These are phyloP conservation scores for Eupelmus urozonus DNA, from an alignment of 2,888 invertebrate species.

Conservation along the genomic window DNA sequence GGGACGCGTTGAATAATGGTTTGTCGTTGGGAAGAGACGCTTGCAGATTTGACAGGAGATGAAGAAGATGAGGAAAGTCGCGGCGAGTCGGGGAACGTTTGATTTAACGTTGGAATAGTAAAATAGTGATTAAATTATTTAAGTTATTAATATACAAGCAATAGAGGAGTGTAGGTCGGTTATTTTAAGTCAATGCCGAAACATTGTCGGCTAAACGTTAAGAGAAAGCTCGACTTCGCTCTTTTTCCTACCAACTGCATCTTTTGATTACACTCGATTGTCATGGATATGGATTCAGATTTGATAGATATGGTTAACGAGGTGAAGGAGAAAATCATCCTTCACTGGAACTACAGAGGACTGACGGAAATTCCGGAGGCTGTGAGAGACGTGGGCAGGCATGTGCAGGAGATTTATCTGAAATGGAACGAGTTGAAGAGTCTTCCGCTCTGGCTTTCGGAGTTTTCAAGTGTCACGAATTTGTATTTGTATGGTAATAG, in stretches of 20 bases:
- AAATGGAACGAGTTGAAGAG: constrained; percentile 73
- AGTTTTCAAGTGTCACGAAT: constrained; percentile 71
- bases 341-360: constrained; percentile 77
- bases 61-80: too few species aligned
- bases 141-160: constrained; percentile 37
- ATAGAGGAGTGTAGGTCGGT: constrained; percentile 36
- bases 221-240: constrained; percentile 2
- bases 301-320: constrained; percentile 72
- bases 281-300: constrained; percentile 64
- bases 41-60: too few species aligned
- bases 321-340: constrained; percentile 71
- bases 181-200: constrained; percentile 50
- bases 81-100: neutral
- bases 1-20: too few species aligned
- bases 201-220: constrained; percentile 27
- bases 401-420: constrained; percentile 75
- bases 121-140: neutral
- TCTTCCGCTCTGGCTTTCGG: constrained; percentile 70
- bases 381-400: constrained; percentile 68
- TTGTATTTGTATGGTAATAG: constrained; percentile 72
- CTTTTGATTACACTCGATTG: neutral
- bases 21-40: too few species aligned
- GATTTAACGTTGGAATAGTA: neutral
- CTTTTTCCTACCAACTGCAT: too few species aligned
- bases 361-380: constrained; percentile 71